These are phyloP conservation scores for Prionchulus punctatus DNA, from an alignment of 2,888 invertebrate genomes.

Conservation along the genomic window DNA sequence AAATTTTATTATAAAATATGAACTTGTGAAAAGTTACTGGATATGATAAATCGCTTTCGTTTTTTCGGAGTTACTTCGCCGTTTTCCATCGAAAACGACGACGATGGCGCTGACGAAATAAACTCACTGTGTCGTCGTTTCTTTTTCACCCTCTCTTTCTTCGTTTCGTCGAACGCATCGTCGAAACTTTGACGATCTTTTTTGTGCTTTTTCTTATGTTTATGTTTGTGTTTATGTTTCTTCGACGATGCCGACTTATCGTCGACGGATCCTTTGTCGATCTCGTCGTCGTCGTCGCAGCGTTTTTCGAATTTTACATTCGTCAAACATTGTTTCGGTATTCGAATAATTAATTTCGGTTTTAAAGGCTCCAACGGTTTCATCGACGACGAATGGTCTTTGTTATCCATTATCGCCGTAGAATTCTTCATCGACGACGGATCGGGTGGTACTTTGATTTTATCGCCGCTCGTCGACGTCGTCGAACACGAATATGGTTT, in stretches of 20 bases:
- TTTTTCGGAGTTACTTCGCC: too few relatives aligned
- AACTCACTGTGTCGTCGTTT: too few relatives aligned
- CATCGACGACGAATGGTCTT: neutral
- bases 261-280: neutral
- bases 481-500: neutral
- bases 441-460: neutral
- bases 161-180: neutral
- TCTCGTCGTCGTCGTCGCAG: neutral
- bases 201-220: neutral
- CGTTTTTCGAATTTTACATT: neutral
- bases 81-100: too few relatives aligned
- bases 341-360: conserved; percentile 9
- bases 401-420: neutral
- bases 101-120: too few relatives aligned
- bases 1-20: too few relatives aligned
- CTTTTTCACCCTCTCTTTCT: neutral
- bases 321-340: conserved; percentile 4
- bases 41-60: too few relatives aligned
- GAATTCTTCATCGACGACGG: neutral
- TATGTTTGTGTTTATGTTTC: too few relatives aligned
- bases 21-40: too few relatives aligned
- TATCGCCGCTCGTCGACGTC: neutral
- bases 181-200: neutral
- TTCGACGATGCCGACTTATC: too few relatives aligned
- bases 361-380: neutral